Evolutionary conservation across 2,113 vertebrate genomes (phyloP), one percentile per base, ranked within the genome.

Genomic region (Scopus umbretta): DNA sequence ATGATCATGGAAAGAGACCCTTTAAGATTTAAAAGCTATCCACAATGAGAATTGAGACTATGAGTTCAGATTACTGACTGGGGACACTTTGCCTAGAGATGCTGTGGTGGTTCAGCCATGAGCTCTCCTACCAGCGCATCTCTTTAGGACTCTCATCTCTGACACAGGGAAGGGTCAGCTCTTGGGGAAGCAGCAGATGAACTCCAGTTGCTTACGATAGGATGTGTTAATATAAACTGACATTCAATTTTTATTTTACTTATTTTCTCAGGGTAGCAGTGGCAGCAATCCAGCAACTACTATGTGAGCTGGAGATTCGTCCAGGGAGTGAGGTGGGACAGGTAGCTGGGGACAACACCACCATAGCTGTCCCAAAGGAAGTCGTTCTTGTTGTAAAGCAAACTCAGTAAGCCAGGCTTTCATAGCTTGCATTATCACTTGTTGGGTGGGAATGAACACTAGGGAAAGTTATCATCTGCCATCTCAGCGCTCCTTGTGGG

Each of bases 401-500:
- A 84, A 29, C 10, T 56, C 34, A 43, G 7, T n/a, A 59, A 72
- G 55, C 17, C 52, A 90, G 34, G 40, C 21, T 81, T 75, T 72
- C 66, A 67, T 3, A 49, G 12, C 43, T 30, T 22, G 10, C 47
- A 18, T 42, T 58, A 30, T 40, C 4, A 3, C 15, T 45, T 15
- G 23, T 20, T 1, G 5, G 7, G 16, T 47, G 36, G 55, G 34
- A 92, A 68, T 0, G 1, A 59, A 85, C 11, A 42, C 4, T 5
- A 20, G 16, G 19, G 26, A 72, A 75, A 38, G 30, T 52, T 56
- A 53, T 9, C 2, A 4, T 30, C 34, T 68, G 16, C 49, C 36
- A 53, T 8, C 7, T 65, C 26, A 56, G 13, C 0, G 0, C 7
- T 73, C 27, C n/a, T 58, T 36, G 42, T 58, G 36, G 8, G 2